Evolutionary conservation across 92 coral and sea anemone genomes (phyloP).

Genomic region (Umimayanthus kanabou): DNA sequence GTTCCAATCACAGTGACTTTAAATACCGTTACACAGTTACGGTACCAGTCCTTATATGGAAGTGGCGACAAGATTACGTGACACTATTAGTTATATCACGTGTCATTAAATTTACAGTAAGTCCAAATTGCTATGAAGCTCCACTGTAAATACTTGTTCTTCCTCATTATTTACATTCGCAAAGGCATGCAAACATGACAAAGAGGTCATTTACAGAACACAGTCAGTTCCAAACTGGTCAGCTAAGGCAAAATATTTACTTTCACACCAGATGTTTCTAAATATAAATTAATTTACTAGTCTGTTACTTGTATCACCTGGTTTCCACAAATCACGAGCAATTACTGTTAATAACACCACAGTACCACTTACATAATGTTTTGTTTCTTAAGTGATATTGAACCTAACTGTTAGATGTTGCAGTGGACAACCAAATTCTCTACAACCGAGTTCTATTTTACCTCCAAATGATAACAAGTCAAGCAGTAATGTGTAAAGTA

Average conservation of each 20-base stretch:
- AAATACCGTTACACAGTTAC: not conserved
- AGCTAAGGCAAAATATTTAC: not conserved
- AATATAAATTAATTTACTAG: not conserved
- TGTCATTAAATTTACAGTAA: not conserved
- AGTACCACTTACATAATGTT: not conserved
- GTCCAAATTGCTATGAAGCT: not conserved
- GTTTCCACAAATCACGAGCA: not conserved
- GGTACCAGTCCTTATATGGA: not conserved
- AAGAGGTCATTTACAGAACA: not conserved
- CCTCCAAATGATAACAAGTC: not conserved
- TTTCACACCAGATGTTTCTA: not conserved
- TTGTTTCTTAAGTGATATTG: not conserved
- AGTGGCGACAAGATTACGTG: not conserved
- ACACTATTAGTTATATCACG: not conserved
- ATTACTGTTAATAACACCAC: not conserved
- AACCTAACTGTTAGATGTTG: constrained; percentile 1
- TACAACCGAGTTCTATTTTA: not conserved
- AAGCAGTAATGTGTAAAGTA: not conserved
- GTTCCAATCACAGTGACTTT: constrained; percentile 1
- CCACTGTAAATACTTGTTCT: not conserved
- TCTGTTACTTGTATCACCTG: not conserved
- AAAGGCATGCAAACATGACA: not conserved
- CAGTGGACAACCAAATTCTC: not conserved
- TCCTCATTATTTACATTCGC: constrained; percentile 11
- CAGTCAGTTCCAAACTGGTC: constrained; percentile 10